Percentiles rank a stretch among this genome's conserved stretches.
phyloP scores from a whole-genome alignment of 2,113 vertebrate species.

The Mugil cephalus region DNA sequence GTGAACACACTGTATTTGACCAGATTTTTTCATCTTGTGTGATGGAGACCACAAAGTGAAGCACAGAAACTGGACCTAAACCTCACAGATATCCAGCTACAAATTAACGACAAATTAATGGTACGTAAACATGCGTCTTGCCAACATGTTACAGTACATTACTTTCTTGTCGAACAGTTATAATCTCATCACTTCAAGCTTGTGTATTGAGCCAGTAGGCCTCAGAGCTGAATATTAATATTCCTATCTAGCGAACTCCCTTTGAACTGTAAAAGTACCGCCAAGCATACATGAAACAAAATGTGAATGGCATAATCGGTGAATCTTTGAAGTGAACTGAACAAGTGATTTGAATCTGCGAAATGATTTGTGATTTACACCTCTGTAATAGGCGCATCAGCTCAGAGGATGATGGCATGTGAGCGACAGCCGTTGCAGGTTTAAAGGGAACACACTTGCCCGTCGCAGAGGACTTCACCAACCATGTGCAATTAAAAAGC shows the following conservation, averaged over 20 bases:
- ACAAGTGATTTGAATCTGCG: conserved; percentile 31
- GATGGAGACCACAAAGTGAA: no score
- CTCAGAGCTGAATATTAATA: background rate
- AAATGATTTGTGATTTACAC: conserved; percentile 10
- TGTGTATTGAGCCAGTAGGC: no score
- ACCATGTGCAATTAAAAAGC: conserved; percentile 10
- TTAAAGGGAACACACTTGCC: background rate
- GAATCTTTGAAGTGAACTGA: conserved; percentile 22
- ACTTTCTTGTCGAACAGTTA: no score
- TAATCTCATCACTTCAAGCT: background rate
- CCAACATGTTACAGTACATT: no score
- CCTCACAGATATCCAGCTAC: no score
- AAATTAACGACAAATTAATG: no score
- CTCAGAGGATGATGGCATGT: conserved; percentile 1
- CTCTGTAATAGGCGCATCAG: conserved; percentile 15
- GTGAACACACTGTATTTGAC: no score
- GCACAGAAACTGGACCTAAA: no score
- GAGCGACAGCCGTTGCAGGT: background rate
- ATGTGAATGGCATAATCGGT: conserved; percentile 2
- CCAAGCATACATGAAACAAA: conserved; percentile 1
- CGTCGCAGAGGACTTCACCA: background rate
- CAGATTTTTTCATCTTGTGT: no score
- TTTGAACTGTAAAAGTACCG: conserved; percentile 18
- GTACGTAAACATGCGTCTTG: no score
- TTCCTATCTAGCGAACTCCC: no score